Base-by-base conservation (phyloP, 2,888 invertebrate genomes). In the Pachymerium ferrugineum region DNA sequence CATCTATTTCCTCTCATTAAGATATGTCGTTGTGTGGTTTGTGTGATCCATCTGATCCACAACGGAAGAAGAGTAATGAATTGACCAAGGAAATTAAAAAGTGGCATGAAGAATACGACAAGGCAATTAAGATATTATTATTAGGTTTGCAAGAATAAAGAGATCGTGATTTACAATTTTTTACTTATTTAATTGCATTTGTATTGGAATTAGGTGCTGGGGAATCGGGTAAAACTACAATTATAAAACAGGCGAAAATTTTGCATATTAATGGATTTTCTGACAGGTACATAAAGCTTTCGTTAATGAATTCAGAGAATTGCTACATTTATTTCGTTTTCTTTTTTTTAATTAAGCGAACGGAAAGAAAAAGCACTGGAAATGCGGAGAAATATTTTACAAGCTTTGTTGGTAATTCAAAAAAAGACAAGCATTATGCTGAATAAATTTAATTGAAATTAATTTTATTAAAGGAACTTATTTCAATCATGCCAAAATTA, bases 241-340 rank as follows among this genome's bases (percentile, higher is more conserved):
- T 93, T 16, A 88, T 92, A 28, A 93, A 93, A 80, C 93, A 93
- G 82, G 93, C 93, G 92, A 90, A 89, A 81, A 92, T 93, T 78
- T 83, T 93, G 54, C 92, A 93, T 79, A 88, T 92, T 4, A 88
- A 90, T 80, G 92, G 91, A 72, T 92, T 90, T 78, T 86, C 88
- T 16, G 85, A 88, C 16, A 86, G 87, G 92, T 92, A 85, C 47
- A 47, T 47, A 19, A 16, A 47, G 16, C 22, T 14, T 2, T 85
- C 84, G 1, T 3, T 35, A 16, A 16, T 25, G 14, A 19, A 47
- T 29, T 16, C 47, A 29, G 28, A 67, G 6, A 35, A 35, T 76
- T 25, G 0, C 47, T n/a, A n/a, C 29, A 31, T 69, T 47, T 47
- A 16, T 38, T 38, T 38, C n/a, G n/a, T 38, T 4, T 38, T 30